Percentiles rank a stretch among this genome's conserved stretches.
Evolutionary conservation across 2,888 invertebrate genomes (phyloP).

Genomic region (Eupsilia transversa): DNA sequence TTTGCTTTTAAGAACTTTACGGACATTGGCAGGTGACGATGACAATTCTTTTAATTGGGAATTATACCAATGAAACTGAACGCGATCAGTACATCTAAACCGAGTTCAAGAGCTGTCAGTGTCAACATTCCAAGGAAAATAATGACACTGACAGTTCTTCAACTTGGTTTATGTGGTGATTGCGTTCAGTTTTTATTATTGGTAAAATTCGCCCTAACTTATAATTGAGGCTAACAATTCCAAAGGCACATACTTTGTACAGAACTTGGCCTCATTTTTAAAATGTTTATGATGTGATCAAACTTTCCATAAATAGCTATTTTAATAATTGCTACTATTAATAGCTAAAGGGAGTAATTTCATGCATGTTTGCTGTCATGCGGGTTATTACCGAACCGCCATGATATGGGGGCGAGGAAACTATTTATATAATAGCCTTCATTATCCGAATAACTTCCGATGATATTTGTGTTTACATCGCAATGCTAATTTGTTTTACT

Average conservation of each 20-base stretch:
- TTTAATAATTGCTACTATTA: constrained; percentile 42
- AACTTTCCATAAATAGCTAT: constrained; percentile 45
- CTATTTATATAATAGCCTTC: constrained; percentile 51
- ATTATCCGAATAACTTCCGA: constrained; percentile 59
- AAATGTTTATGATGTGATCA: background rate
- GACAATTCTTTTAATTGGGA: background rate
- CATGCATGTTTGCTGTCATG: constrained; percentile 48
- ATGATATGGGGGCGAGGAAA: constrained; percentile 42
- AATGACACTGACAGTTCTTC: too few relatives aligned
- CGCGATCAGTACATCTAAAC: too few relatives aligned
- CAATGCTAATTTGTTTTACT: constrained; percentile 26
- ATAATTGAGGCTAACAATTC: background rate
- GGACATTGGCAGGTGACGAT: too few relatives aligned
- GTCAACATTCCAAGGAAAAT: too few relatives aligned
- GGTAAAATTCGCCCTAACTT: too few relatives aligned
- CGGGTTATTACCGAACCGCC: constrained; percentile 55
- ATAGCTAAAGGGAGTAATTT: constrained; percentile 46
- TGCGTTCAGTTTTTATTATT: too few relatives aligned
- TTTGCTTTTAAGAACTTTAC: background rate
- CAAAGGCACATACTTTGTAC: background rate
- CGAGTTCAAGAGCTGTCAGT: too few relatives aligned
- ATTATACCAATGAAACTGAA: too few relatives aligned
- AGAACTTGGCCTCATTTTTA: constrained; percentile 9
- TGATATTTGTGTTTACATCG: constrained; percentile 44
- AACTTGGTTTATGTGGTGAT: too few relatives aligned